Percentiles rank a stretch among this genome's conserved stretches.
These are phyloP conservation scores for Cheilosia urbana DNA, from an alignment of 2,888 invertebrate genomes.

Conservation along the genomic window DNA sequence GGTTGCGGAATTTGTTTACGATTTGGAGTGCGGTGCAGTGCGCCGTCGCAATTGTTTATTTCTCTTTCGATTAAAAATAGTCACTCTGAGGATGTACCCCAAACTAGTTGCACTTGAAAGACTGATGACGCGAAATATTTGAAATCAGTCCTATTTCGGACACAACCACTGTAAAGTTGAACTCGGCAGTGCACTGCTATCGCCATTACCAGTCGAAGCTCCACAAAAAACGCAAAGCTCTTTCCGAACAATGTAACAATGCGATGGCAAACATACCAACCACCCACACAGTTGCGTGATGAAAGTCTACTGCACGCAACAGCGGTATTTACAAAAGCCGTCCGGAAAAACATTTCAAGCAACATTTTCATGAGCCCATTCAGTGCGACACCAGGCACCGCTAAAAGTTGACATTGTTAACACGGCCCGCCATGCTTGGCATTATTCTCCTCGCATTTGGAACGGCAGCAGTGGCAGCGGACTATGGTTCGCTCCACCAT, in stretches of 20 bases:
- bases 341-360: constrained; percentile 50
- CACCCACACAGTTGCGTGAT: constrained; percentile 67
- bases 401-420: constrained; percentile 35
- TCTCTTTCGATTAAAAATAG: too few species aligned
- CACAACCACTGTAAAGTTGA: constrained; percentile 14
- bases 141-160: too few species aligned
- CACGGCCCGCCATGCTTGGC: constrained; percentile 24
- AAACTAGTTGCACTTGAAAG: too few species aligned
- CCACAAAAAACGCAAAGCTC: constrained; percentile 17
- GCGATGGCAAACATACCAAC: neutral
- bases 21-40: too few species aligned
- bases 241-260: constrained; percentile 4
- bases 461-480: neutral
- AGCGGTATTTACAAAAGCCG: constrained; percentile 50
- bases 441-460: constrained; percentile 13
- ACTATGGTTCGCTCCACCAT: constrained; percentile 36
- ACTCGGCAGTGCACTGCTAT: neutral
- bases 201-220: neutral
- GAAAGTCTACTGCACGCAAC: constrained; percentile 62
- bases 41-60: too few species aligned
- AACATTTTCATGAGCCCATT: constrained; percentile 34
- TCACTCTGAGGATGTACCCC: too few species aligned
- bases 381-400: constrained; percentile 33
- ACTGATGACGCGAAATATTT: too few species aligned
- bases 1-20: too few species aligned